Percentiles rank a stretch among this genome's conserved stretches.
Conservation (phyloP, 1,140 invertebrate species). For the Cotesia chilonis region DNA sequence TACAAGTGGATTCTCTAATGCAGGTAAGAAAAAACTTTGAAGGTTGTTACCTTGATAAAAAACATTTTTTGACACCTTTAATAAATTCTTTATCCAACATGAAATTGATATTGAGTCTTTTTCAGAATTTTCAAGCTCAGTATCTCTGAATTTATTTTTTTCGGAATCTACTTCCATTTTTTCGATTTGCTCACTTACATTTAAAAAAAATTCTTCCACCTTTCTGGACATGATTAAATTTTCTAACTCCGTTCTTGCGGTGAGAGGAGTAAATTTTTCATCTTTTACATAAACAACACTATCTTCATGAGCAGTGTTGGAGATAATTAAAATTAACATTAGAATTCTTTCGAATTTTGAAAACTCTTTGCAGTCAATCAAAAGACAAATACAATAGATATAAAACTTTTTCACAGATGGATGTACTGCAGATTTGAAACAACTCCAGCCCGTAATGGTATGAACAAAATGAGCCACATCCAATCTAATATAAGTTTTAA, state of each 20-base stretch:
- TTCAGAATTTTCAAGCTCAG: neutral
- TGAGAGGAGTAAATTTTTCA: neutral
- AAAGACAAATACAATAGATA: slow-evolving; percentile 2
- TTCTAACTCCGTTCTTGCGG: neutral
- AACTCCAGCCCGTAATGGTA: neutral
- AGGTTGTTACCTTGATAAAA: neutral
- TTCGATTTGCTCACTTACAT: neutral
- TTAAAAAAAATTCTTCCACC: neutral
- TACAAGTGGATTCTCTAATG: no score
- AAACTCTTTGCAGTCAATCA: neutral
- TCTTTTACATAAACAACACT: neutral
- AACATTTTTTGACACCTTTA: neutral
- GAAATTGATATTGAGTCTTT: slow-evolving; percentile 2
- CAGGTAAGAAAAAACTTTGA: no score
- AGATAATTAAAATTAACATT: neutral
- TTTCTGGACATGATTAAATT: neutral
- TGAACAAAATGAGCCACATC: neutral
- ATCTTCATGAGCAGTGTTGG: neutral
- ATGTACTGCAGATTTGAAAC: slow-evolving; percentile 5
- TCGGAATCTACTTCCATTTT: neutral
- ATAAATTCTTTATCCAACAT: neutral
- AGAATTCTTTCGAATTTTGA: neutral
- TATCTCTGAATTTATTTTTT: neutral
- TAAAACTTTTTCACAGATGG: slow-evolving; percentile 5
- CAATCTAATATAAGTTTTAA: slow-evolving; percentile 1